A percentile compares a stretch with the other conserved stretches of the same genome.
phyloP scores from a whole-genome alignment of 2,113 vertebrate species.

The Phalacrocorax carbo region DNA sequence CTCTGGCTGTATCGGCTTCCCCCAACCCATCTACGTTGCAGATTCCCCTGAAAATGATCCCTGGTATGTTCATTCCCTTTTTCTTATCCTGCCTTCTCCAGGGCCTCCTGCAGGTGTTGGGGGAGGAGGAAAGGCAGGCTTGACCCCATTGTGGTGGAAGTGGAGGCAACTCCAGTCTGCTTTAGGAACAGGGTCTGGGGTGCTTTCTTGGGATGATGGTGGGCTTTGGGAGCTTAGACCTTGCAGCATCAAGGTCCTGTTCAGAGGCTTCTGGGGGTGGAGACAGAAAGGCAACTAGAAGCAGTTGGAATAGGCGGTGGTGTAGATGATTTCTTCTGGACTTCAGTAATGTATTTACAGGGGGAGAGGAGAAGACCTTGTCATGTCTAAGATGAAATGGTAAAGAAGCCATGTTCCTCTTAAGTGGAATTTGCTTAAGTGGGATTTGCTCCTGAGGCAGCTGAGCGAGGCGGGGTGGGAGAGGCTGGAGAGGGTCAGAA shows the following conservation, averaged over 20 bases:
- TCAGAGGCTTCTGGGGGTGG: not conserved
- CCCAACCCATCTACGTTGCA: not conserved
- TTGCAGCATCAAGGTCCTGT: not conserved
- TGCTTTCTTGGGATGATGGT: not conserved
- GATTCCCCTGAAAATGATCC: not conserved
- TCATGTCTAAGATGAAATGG: not conserved
- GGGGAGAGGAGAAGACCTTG: not conserved
- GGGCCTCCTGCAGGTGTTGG: not conserved
- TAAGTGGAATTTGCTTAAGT: too few relatives aligned
- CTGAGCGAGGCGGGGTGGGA: not conserved
- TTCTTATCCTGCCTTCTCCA: not conserved
- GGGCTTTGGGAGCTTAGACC: not conserved
- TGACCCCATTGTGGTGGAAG: accelerated
- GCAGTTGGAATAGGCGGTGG: not conserved
- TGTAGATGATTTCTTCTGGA: not conserved
- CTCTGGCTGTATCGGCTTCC: not conserved
- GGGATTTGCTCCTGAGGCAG: not conserved
- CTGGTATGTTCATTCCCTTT: not conserved
- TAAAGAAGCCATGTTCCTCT: accelerated
- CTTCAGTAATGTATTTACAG: not conserved
- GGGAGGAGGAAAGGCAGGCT: not conserved
- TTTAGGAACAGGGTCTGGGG: not conserved
- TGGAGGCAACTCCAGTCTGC: not conserved
- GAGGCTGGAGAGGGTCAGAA: not conserved
- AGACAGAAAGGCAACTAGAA: not conserved